A percentile compares a stretch with the other conserved stretches of the same genome.
These are phyloP conservation scores for Hemiscyllium ocellatum DNA, from an alignment of 2,113 vertebrate genomes.

Conservation along the genomic window DNA sequence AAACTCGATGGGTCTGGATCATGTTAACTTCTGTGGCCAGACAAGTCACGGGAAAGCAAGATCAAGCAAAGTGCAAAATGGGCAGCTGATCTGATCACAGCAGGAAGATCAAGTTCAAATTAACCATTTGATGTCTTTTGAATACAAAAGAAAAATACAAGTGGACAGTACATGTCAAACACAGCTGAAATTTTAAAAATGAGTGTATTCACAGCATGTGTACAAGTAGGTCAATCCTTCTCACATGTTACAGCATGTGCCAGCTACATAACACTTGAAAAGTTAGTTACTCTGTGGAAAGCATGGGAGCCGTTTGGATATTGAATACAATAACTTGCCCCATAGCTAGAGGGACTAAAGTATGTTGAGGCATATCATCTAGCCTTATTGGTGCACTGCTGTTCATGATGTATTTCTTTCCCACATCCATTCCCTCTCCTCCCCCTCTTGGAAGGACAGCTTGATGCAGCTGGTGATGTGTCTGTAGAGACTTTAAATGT, in stretches of 20 bases:
- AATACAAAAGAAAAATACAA: not conserved
- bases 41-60: not conserved
- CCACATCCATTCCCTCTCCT: not conserved
- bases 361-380: not conserved
- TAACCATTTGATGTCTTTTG: not conserved
- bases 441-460: not conserved
- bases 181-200: not conserved
- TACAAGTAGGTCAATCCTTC: not conserved
- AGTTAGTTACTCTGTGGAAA: not conserved
- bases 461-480: not conserved
- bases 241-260: not conserved
- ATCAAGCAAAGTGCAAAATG: not conserved
- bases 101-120: not conserved
- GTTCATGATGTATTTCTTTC: not conserved
- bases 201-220: not conserved
- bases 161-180: no score
- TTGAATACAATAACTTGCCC: not conserved
- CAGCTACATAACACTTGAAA: not conserved
- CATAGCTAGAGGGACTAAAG: not conserved
- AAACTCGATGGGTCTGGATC: not conserved
- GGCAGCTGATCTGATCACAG: not conserved
- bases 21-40: not conserved
- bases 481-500: not conserved
- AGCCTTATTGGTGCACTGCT: not conserved
- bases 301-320: not conserved